Conservation (phyloP, 2,113 vertebrate species). For the Uria lomvia region DNA sequence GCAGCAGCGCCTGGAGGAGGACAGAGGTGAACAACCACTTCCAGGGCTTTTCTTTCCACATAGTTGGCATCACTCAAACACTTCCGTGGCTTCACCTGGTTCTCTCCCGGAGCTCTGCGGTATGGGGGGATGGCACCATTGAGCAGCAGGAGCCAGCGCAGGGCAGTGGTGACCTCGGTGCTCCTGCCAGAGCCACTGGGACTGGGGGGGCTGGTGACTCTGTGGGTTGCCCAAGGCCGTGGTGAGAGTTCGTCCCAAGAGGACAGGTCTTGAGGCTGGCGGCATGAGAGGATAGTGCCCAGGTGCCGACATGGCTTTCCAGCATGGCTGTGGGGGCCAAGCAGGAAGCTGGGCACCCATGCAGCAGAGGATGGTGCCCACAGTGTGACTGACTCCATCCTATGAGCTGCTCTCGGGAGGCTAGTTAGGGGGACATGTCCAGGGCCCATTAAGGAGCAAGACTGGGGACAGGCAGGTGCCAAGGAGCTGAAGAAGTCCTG, state of each 20-base stretch:
- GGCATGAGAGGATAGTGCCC: too few species aligned
- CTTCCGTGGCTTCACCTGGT: background rate
- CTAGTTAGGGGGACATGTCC: background rate
- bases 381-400: background rate
- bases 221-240: background rate
- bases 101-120: background rate
- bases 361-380: background rate
- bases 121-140: fast-evolving
- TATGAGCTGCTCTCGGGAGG: background rate
- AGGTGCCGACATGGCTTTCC: background rate
- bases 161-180: background rate
- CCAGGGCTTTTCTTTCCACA: background rate
- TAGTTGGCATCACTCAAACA: background rate
- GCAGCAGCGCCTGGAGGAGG: background rate
- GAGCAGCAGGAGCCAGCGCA: background rate
- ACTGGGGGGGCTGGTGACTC: too few species aligned
- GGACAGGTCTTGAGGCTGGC: background rate
- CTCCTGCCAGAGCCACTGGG: background rate
- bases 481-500: background rate
- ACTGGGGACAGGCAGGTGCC: too few species aligned
- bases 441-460: background rate
- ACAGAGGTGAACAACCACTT: background rate
- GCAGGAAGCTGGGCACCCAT: background rate
- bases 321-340: background rate
- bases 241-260: background rate